A percentile compares a stretch with the other conserved stretches of the same genome.
phyloP scores from a whole-genome alignment of 2,113 vertebrate genomes.

The Anoura caudifer region DNA sequence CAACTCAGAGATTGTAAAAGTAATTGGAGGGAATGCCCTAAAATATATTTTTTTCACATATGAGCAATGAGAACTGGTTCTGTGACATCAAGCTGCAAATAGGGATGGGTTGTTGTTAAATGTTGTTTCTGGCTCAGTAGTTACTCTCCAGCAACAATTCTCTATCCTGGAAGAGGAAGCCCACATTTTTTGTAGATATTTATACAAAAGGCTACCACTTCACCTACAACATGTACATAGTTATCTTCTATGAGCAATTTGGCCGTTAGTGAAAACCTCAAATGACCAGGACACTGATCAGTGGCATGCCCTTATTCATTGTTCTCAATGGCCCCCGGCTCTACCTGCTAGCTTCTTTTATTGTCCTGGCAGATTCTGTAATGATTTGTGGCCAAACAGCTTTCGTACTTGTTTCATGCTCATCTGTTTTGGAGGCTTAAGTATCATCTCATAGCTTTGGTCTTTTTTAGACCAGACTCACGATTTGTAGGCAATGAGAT shows the following conservation, averaged over 20 bases:
- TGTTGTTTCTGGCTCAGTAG: not conserved
- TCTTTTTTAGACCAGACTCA: not conserved
- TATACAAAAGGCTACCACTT: not conserved
- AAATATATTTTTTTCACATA: not conserved
- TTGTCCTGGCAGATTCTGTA: not conserved
- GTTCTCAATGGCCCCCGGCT: not conserved
- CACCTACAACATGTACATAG: not conserved
- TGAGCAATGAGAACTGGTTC: not conserved
- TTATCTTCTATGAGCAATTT: not conserved
- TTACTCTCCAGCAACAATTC: not conserved
- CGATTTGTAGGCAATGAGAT: not conserved
- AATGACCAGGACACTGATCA: not conserved
- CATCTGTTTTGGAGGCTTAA: not conserved
- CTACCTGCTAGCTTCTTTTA: not conserved
- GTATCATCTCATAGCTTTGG: not conserved
- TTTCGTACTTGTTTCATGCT: not conserved
- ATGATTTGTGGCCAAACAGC: not conserved
- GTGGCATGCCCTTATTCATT: not conserved
- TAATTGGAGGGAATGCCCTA: not conserved
- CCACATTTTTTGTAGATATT: not conserved
- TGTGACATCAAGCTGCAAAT: not conserved
- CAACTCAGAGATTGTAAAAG: not conserved
- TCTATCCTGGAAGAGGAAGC: not conserved
- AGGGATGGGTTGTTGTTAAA: not conserved
- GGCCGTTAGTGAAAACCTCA: not conserved